These are phyloP conservation scores for Phodopus roborovskii DNA, from an alignment of 2,113 vertebrate species.

Conservation along the genomic window DNA sequence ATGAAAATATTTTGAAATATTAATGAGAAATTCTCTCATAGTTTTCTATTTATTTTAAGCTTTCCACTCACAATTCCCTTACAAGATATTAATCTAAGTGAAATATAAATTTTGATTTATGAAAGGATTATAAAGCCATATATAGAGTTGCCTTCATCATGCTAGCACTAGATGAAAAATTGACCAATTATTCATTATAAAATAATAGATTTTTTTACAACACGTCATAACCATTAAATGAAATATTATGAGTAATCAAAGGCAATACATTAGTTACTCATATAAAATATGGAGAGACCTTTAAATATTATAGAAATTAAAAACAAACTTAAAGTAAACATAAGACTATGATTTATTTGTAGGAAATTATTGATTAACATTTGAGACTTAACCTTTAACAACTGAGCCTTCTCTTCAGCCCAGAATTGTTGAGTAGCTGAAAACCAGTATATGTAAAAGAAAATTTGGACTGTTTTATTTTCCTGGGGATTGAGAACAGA, in stretches of 20 bases:
- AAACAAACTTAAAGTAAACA: background rate
- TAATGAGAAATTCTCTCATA: background rate
- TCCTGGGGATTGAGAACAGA: background rate
- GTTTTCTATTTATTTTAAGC: background rate
- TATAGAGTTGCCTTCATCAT: background rate
- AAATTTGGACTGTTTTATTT: background rate
- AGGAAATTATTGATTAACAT: background rate
- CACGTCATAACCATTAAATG: background rate
- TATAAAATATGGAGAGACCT: background rate
- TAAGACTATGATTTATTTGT: background rate
- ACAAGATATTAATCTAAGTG: background rate
- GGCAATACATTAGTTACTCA: background rate
- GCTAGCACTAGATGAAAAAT: background rate
- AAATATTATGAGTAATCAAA: background rate
- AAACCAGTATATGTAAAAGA: background rate
- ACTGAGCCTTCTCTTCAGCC: background rate
- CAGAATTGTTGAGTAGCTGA: background rate
- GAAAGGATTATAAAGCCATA: background rate
- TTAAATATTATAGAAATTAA: background rate
- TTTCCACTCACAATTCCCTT: background rate
- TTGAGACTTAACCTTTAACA: background rate
- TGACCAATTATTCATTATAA: background rate
- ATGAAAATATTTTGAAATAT: background rate
- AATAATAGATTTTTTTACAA: background rate
- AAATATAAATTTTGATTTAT: background rate